Evolutionary conservation across 2,113 vertebrate genomes (phyloP).

Genomic region (Neodon shergylaensis): DNA sequence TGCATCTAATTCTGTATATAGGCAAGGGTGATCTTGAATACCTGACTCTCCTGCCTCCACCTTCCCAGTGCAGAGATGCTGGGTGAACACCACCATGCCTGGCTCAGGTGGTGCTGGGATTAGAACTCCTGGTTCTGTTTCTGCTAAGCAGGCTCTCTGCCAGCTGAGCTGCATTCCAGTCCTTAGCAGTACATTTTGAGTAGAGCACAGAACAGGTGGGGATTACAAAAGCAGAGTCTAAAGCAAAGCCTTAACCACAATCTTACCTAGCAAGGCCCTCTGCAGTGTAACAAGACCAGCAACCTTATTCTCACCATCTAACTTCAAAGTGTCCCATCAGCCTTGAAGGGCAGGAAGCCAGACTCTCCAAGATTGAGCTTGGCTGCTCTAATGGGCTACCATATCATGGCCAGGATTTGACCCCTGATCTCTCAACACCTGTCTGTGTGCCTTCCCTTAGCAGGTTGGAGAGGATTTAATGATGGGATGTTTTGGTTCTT

Average conservation of each 20-base stretch:
- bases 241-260: not conserved
- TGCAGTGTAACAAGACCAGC: not conserved
- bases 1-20: not conserved
- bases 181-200: not conserved
- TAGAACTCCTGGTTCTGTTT: not conserved
- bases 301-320: not conserved
- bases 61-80: not conserved
- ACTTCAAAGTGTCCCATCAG: too few relatives aligned
- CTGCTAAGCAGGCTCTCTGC: not conserved
- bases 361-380: not conserved
- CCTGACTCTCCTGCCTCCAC: not conserved
- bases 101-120: not conserved
- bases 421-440: not conserved
- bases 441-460: not conserved
- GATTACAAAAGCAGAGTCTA: not conserved
- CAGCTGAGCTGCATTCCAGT: not conserved
- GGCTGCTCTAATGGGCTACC: not conserved
- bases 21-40: not conserved
- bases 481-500: constrained; percentile 65
- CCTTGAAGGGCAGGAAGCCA: not conserved
- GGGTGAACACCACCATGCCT: not conserved
- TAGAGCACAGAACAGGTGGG: not conserved
- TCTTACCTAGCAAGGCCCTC: constrained; percentile 29
- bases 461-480: constrained; percentile 42
- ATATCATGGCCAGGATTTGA: not conserved